phyloP scores from a whole-genome alignment of 1,140 invertebrate genomes.

The Leptinotarsa defecta region DNA sequence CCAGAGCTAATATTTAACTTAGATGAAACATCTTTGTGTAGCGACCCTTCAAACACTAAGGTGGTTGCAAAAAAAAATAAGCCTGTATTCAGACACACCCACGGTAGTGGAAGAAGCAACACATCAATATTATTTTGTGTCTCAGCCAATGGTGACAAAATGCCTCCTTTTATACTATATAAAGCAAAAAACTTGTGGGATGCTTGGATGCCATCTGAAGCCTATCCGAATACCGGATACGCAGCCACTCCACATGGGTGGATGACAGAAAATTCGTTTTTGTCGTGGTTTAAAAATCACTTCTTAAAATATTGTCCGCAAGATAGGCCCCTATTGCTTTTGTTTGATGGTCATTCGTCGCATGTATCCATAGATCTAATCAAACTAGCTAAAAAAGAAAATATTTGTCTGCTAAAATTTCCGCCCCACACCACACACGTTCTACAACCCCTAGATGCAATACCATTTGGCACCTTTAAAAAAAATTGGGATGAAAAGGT shows the following conservation, averaged over 20 bases:
- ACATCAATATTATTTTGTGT: constrained; percentile 6
- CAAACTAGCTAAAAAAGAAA: constrained; percentile 5
- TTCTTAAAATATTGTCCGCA: constrained; percentile 4
- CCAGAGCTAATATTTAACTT: background rate
- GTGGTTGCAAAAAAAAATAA: background rate
- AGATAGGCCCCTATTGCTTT: background rate
- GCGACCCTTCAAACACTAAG: constrained; percentile 4
- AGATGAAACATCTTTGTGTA: constrained; percentile 2
- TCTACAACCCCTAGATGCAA: constrained; percentile 1
- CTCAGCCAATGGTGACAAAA: constrained; percentile 4
- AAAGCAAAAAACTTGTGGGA: constrained; percentile 2
- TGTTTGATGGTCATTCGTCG: background rate
- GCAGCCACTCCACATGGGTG: constrained; percentile 1
- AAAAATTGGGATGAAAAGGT: background rate
- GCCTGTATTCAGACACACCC: background rate
- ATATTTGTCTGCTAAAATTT: constrained; percentile 2
- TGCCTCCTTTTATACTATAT: constrained; percentile 2
- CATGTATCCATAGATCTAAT: constrained; percentile 6
- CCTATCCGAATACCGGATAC: background rate
- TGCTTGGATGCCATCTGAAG: background rate
- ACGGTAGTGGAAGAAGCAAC: background rate
- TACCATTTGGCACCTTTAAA: constrained; percentile 5
- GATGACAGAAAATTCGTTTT: background rate
- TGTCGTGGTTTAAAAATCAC: background rate
- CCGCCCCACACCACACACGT: background rate